phyloP scores from a whole-genome alignment of 2,113 vertebrate genomes.

The Pavo muticus region DNA sequence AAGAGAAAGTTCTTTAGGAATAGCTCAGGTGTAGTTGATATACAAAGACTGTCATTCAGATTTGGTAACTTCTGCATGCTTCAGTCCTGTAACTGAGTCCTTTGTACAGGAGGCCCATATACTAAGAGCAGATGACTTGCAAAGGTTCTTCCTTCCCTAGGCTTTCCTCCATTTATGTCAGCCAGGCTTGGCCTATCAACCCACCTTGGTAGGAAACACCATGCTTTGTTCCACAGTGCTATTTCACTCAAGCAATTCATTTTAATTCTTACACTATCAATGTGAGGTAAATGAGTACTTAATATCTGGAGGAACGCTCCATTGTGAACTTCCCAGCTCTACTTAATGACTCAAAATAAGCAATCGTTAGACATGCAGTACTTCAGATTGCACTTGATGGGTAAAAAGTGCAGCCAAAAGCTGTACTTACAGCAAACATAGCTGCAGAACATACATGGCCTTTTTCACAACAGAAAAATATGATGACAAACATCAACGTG shows the following conservation, averaged over 20 bases:
- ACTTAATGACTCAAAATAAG: neutral
- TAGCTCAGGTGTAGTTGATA: neutral
- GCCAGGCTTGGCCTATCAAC: neutral
- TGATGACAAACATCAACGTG: neutral
- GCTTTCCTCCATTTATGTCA: neutral
- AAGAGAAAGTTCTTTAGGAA: neutral
- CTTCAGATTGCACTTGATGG: neutral
- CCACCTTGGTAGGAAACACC: neutral
- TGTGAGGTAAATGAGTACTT: neutral
- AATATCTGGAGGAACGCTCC: neutral
- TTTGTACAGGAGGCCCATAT: neutral
- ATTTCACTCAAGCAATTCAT: neutral
- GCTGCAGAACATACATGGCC: neutral
- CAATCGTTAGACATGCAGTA: neutral
- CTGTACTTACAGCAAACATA: neutral
- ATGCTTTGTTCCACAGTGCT: neutral
- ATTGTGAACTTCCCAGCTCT: neutral
- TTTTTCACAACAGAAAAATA: neutral
- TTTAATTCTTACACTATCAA: neutral
- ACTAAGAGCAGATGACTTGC: neutral
- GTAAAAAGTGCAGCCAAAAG: neutral
- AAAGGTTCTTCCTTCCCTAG: neutral
- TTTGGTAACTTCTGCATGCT: neutral
- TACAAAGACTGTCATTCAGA: fast-evolving
- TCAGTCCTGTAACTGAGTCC: neutral